Conservation (phyloP, 2,888 invertebrate genomes). For the Opisthograptis luteolata region DNA sequence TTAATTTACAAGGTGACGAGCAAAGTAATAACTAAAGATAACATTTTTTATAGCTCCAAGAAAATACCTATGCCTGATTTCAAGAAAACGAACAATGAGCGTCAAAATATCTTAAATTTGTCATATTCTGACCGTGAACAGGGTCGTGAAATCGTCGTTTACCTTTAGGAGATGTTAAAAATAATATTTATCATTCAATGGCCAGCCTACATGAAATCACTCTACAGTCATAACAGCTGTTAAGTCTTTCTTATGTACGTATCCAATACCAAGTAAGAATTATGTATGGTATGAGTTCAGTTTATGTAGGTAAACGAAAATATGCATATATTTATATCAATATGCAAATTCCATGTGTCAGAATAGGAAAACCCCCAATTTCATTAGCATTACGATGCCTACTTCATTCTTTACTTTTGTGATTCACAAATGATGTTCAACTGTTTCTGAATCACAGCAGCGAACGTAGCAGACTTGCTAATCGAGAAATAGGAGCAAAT, state of each 20-base stretch:
- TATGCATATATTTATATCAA: conserved; percentile 1
- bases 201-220: no score
- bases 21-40: neutral
- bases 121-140: no score
- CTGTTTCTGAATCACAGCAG: conserved; percentile 16
- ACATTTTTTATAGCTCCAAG: no score
- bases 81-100: no score
- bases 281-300: conserved; percentile 1
- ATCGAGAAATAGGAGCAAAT: conserved; percentile 26
- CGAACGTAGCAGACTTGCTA: neutral
- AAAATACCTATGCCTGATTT: no score
- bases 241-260: no score
- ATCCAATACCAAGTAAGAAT: neutral
- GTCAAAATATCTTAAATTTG: no score
- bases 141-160: no score
- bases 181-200: neutral
- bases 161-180: no score
- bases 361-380: conserved; percentile 50
- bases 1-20: conserved; percentile 1
- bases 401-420: conserved; percentile 51
- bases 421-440: conserved; percentile 51
- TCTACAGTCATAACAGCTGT: no score
- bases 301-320: conserved; percentile 1
- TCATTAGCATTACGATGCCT: neutral
- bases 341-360: conserved; percentile 36